Base-by-base conservation (phyloP, 1,140 invertebrate species). In the Matsumurasca onukii region DNA sequence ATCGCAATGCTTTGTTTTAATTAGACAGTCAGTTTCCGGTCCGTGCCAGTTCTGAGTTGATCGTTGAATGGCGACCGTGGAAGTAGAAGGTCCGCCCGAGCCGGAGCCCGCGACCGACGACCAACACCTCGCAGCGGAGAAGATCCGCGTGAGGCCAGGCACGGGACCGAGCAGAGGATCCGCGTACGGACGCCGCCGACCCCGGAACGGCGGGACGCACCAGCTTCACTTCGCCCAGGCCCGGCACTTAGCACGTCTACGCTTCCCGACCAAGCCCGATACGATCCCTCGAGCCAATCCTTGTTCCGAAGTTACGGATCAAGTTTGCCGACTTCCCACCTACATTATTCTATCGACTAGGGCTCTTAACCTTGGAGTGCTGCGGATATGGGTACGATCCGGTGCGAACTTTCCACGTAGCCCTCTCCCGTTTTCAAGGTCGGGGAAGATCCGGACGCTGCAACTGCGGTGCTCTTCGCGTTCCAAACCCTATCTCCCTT, bases 1-100 rank as follows among this genome's bases (percentile, higher is more conserved):
- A 89, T 91, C 87, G 84, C 87, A 89, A 90, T 90, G 88, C 89
- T 91, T 88, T 90, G 89, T 90, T 91, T 91, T 90, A 90, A 90
- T 91, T 85, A 88, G 86, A 89, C 86, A 89, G 85, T 84, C 86
- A 88, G 87, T 88, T 85, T 84, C 85, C 83, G 81, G 88, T 90
- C 88, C 86, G 87, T 87, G 85, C 88, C 89, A 90, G 88, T 90
- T 90, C 88, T 89, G 86, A 89, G 86, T 81, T 84, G 85, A 84
- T 81, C 83, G 87, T 86, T 89, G 73, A n/a, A 83, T 83, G 86
- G 81, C 79, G 80, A 82, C 80, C 83, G 78, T 78, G 76, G 74
- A 74, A 72, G 45, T 68, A 70, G 72, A 72, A 72, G 71, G 73
- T 69, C 70, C 13, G 31, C 15, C 27, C 29, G 15, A 51, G 66